Conservation (phyloP, 2,113 vertebrate genomes). For the Lagopus leucura region DNA sequence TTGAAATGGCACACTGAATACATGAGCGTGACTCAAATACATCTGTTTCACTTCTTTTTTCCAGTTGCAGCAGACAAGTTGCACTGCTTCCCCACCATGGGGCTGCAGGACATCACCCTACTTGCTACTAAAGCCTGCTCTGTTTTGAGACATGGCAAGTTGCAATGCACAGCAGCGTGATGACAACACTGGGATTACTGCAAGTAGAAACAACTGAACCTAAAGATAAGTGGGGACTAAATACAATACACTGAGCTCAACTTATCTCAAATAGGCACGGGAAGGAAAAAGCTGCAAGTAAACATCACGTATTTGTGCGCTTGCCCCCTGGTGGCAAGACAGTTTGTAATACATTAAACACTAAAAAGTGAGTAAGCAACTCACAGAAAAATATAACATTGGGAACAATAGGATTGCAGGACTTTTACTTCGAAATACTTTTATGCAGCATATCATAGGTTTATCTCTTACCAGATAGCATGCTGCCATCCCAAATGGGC, state of each 20-base stretch:
- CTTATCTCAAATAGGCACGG: neutral
- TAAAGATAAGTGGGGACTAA: neutral
- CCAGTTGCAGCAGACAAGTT: neutral
- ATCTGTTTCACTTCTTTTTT: neutral
- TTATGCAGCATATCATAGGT: neutral
- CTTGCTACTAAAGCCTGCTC: neutral
- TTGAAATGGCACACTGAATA: neutral
- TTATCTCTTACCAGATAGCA: neutral
- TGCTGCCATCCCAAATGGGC: neutral
- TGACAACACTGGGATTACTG: neutral
- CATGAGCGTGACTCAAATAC: neutral
- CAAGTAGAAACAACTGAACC: neutral
- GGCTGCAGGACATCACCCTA: neutral
- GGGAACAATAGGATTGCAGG: neutral
- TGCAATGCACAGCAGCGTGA: neutral
- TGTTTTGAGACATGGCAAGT: neutral
- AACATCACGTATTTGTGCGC: neutral
- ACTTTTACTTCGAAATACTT: neutral
- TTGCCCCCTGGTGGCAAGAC: constrained; percentile 55
- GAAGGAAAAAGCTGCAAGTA: neutral
- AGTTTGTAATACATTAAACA: neutral
- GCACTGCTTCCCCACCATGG: neutral
- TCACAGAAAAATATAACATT: neutral
- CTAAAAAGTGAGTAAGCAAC: neutral
- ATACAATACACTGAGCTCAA: neutral